Evolutionary conservation across 2,888 invertebrate genomes (phyloP), one percentile per base, ranked within the genome.

Genomic region (Ichneumon xanthorius): DNA sequence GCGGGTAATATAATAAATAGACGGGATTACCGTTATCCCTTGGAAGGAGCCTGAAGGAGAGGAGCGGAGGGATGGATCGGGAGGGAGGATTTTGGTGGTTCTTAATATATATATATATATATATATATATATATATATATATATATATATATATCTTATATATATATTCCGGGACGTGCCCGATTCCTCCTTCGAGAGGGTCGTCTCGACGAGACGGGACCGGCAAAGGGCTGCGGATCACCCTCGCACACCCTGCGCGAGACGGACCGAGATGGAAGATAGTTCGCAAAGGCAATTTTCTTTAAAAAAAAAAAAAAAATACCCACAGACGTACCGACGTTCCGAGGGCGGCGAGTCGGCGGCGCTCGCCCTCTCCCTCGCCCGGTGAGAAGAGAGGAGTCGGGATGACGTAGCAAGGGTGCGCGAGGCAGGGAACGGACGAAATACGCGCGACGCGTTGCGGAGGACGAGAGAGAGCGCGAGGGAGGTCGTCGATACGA

Each of bases 401-500:
- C 40, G 88, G 89, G 87, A 89, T 89, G 89, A 90, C 89, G 91
- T 91, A 87, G 88, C 78, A 80, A 80, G 68, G 78, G 37, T 81
- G 77, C 26, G 71, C 84, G 86, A 73, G 83, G 80, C 84, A 61
- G 50, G 19, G 58, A 71, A 75, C 58, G 79, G 72, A 71, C 82
- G 76, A 80, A 80, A 83, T 86, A 85, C 79, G 71, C 85, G 82
- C 77, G 81, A 71, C 75, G 53, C 75, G 85, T 82, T 85, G 82
- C 75, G 82, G 75, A 85, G 85, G 82, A 82, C 82, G 82, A 65
- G 70, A 40, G 30, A 71, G 19, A 78, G 48, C 73, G 77, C 22
- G 77, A 22, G 45, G 75, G 92, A 92, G 92, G 91, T 92, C 92
- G 93, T 93, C 93, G 93, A 93, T 93, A 93, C 92, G 90, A 92